Base-by-base conservation (phyloP, 2,113 vertebrate species). In the Illadopsis cleaveri region DNA sequence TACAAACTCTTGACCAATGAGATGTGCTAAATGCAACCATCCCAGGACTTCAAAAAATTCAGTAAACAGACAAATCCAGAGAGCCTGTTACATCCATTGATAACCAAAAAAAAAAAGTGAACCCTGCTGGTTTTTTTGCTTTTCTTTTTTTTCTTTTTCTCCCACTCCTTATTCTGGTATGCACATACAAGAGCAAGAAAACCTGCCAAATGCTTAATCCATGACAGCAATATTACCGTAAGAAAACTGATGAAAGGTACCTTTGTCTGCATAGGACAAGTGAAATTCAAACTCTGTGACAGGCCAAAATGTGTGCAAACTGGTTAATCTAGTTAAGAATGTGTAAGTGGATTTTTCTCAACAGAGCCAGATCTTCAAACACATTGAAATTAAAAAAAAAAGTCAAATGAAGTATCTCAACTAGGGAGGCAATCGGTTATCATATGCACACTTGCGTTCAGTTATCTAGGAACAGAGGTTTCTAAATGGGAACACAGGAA, bases 291-390 rank as follows among this genome's bases (percentile, higher is more conserved):
- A 97, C 97, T 94, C 91, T 93, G 89, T 98, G 98, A 98, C 98
- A 98, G 94, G 95, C 65, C 91, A 95, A 97, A 97, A 94, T 96
- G 85, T 73, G 80, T 86, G 85, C 89, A 97, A 93, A 96, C 97
- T 97, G 97, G 86, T 96, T 98, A 98, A 98, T 98, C 95, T 95
- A 96, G 97, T 94, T 94, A 98, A 98, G 98, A 98, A 98, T 96
- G 91, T 81, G 98, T 98, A 97, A 98, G 94, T 90, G 77, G 77
- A 87, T 98, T 96, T 98, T 97, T 97, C 93, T 98, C 77, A 85
- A 84, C 14, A 69, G 22, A 22, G 3, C 1, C 53, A 91, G 28
- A 76, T 40, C 65, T 54, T 82, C 30, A 76, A 71, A 45, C 24
- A 76, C 27, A 45, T 0, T 4, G 5, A 84, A 48, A 51, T 44